Conservation (phyloP, 2,797 vertebrate species). For the Hozukius guyotensis region DNA sequence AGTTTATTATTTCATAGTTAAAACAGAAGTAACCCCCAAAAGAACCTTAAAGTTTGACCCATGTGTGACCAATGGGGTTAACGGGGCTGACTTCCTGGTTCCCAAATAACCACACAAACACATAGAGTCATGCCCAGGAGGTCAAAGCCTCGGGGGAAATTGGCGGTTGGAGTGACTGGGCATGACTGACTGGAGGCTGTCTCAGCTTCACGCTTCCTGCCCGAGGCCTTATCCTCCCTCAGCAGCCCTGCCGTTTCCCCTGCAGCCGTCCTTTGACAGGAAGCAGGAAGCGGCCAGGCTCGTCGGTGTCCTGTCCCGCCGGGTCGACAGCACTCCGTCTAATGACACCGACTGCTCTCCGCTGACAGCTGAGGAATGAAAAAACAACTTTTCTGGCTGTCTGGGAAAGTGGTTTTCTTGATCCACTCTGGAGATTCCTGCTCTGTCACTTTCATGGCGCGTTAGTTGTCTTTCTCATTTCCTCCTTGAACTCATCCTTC, state of each 20-base stretch:
- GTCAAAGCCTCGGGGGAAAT: slow-evolving; percentile 45
- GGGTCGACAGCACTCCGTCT: slow-evolving; percentile 51
- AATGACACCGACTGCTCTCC: slow-evolving; percentile 67
- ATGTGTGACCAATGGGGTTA: slow-evolving; percentile 24
- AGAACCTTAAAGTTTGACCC: background rate
- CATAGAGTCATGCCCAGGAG: slow-evolving; percentile 37
- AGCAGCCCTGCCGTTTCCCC: slow-evolving; percentile 72
- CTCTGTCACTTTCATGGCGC: slow-evolving; percentile 26
- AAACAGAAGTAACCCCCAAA: background rate
- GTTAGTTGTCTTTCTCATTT: slow-evolving; percentile 9
- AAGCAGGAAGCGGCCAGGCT: slow-evolving; percentile 76
- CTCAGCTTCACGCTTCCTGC: slow-evolving; percentile 75
- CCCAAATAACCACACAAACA: slow-evolving; percentile 37
- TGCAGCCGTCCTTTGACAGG: slow-evolving; percentile 73
- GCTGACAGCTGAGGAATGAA: slow-evolving; percentile 58
- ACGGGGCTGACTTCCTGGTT: slow-evolving; percentile 46
- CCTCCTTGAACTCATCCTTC: slow-evolving; percentile 19
- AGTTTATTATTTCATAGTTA: background rate
- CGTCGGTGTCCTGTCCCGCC: slow-evolving; percentile 62
- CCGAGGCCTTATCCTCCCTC: slow-evolving; percentile 71
- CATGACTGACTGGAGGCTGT: slow-evolving; percentile 63
- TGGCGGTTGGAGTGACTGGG: slow-evolving; percentile 43
- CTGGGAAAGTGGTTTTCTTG: slow-evolving; percentile 6
- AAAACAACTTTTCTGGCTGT: slow-evolving; percentile 38
- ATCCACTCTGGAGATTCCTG: slow-evolving; percentile 1